These are phyloP conservation scores for Gobius niger DNA, from an alignment of 2,113 vertebrate genomes.

Conservation along the genomic window DNA sequence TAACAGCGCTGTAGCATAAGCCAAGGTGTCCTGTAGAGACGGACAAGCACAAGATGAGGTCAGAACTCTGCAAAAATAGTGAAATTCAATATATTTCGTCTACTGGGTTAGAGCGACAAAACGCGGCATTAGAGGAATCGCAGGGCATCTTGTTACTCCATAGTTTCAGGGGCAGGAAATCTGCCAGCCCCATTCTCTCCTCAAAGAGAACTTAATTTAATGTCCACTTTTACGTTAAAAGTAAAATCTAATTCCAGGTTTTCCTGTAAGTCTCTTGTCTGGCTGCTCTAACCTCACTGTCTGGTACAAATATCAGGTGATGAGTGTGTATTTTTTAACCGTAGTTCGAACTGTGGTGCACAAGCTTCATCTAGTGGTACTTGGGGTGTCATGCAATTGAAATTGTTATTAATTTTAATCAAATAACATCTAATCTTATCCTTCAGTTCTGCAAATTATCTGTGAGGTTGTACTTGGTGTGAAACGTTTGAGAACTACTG, in stretches of 20 bases:
- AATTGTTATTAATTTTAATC: too few relatives aligned
- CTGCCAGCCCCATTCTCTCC: background rate
- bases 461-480: too few relatives aligned
- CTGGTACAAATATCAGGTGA: background rate
- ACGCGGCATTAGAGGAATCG: background rate
- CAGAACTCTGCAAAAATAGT: background rate
- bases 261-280: background rate
- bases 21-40: conserved; percentile 86
- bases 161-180: background rate
- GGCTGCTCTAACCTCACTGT: background rate
- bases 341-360: too few relatives aligned
- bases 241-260: background rate
- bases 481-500: too few relatives aligned
- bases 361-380: too few relatives aligned
- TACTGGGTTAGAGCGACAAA: background rate
- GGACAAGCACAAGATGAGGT: background rate
- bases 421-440: too few relatives aligned
- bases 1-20: conserved; percentile 94
- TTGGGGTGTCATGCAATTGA: too few relatives aligned
- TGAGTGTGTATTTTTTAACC: too few relatives aligned
- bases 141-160: background rate
- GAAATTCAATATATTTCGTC: background rate
- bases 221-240: background rate
- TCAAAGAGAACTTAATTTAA: background rate
- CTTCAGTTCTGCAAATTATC: too few relatives aligned